Evolutionary conservation across 1,140 invertebrate genomes (phyloP).

Genomic region (Leptestheria dahalacensis): DNA sequence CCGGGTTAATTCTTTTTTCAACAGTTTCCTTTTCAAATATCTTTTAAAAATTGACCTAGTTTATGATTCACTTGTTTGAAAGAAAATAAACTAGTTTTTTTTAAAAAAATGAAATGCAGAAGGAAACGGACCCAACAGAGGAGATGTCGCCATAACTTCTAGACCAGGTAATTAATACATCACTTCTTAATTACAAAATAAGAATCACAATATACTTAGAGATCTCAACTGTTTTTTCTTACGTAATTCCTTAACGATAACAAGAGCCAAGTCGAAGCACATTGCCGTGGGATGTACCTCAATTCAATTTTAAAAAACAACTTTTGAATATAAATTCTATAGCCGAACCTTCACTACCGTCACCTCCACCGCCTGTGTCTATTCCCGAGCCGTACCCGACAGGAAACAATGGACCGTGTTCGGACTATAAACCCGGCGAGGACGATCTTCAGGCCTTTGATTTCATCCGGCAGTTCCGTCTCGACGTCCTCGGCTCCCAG

Average conservation of each 20-base stretch:
- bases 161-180: background rate
- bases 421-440: conserved; percentile 45
- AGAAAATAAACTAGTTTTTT: background rate
- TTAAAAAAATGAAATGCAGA: background rate
- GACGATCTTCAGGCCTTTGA: conserved; percentile 60
- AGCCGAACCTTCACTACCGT: background rate
- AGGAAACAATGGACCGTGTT: conserved; percentile 37
- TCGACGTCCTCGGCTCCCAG: conserved; percentile 43
- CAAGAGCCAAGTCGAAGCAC: too few relatives aligned
- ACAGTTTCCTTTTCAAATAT: too few relatives aligned
- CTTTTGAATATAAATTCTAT: too few relatives aligned
- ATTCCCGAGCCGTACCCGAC: conserved; percentile 17
- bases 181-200: too few relatives aligned
- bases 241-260: too few relatives aligned
- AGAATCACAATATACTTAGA: too few relatives aligned
- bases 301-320: too few relatives aligned
- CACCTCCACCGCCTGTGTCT: background rate
- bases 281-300: too few relatives aligned
- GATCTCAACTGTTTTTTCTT: too few relatives aligned
- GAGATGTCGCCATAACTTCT: background rate
- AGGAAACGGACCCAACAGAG: background rate
- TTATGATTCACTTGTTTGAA: background rate
- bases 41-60: background rate
- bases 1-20: too few relatives aligned
- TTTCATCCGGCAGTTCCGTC: conserved; percentile 52